These are phyloP conservation scores for Corydoras maculifer DNA, from an alignment of 2,113 vertebrate species.

Conservation along the genomic window DNA sequence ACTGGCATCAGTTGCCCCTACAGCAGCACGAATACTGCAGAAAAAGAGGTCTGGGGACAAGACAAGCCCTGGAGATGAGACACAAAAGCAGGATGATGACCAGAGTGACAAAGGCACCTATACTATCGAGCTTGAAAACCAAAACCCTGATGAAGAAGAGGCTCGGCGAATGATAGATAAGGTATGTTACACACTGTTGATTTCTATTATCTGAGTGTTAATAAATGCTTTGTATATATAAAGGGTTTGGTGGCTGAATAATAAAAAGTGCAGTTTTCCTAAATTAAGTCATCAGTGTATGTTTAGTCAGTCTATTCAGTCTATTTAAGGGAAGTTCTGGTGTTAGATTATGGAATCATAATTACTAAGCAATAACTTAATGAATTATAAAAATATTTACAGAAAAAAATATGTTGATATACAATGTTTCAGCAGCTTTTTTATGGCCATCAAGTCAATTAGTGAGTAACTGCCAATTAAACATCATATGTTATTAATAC, in stretches of 20 bases:
- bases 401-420: too few relatives aligned
- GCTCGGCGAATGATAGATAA: slow-evolving; percentile 95
- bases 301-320: too few relatives aligned
- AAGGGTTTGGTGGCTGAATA: too few relatives aligned
- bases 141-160: slow-evolving; percentile 86
- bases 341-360: too few relatives aligned
- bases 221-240: too few relatives aligned
- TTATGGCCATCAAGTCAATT: neutral
- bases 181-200: slow-evolving; percentile 60
- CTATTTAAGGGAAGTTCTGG: too few relatives aligned
- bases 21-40: slow-evolving; percentile 77
- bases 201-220: neutral
- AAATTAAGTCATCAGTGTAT: too few relatives aligned
- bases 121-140: slow-evolving; percentile 92
- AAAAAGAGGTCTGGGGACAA: slow-evolving; percentile 91
- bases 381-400: too few relatives aligned
- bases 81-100: slow-evolving; percentile 74
- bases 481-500: too few relatives aligned
- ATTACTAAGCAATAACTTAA: neutral
- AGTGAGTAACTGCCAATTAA: neutral
- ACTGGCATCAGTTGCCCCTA: slow-evolving; percentile 67
- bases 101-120: slow-evolving; percentile 95
- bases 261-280: too few relatives aligned
- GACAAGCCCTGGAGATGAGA: slow-evolving; percentile 73
- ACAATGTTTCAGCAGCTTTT: too few relatives aligned